phyloP scores from a whole-genome alignment of 2,888 invertebrate genomes.

The Prosopocoilus inquinatus region DNA sequence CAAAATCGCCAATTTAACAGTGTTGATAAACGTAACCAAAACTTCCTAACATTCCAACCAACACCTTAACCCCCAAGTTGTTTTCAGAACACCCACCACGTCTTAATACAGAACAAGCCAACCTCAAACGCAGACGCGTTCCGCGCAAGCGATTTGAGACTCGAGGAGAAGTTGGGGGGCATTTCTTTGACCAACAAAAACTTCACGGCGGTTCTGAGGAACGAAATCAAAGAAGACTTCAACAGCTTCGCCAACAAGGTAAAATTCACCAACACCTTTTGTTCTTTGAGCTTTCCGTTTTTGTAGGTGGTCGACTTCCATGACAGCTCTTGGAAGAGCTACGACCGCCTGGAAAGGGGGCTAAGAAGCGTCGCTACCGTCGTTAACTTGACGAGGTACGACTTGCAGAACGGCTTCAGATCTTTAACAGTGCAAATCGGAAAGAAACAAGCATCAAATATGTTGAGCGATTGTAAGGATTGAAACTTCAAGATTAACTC shows the following conservation, averaged over 20 bases:
- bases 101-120: too few species aligned
- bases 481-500: not conserved
- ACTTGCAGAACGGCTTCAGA: slow-evolving; percentile 43
- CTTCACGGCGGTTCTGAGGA: slow-evolving; percentile 29
- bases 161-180: not conserved
- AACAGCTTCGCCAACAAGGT: slow-evolving; percentile 45
- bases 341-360: slow-evolving; percentile 28
- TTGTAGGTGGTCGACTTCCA: slow-evolving; percentile 17
- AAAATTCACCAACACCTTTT: slow-evolving; percentile 13
- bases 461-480: slow-evolving; percentile 29
- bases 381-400: slow-evolving; percentile 37
- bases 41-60: too few species aligned
- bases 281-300: not conserved
- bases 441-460: slow-evolving; percentile 31
- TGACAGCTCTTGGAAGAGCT: slow-evolving; percentile 18
- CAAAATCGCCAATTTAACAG: slow-evolving; percentile 36
- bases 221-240: slow-evolving; percentile 38
- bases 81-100: too few species aligned
- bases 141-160: not conserved
- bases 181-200: slow-evolving; percentile 22
- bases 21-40: slow-evolving; percentile 37
- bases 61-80: too few species aligned
- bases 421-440: slow-evolving; percentile 43
- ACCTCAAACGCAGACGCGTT: too few species aligned
- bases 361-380: slow-evolving; percentile 31